phyloP scores from a whole-genome alignment of 2,113 vertebrate species.

The Eleginops maclovinus region DNA sequence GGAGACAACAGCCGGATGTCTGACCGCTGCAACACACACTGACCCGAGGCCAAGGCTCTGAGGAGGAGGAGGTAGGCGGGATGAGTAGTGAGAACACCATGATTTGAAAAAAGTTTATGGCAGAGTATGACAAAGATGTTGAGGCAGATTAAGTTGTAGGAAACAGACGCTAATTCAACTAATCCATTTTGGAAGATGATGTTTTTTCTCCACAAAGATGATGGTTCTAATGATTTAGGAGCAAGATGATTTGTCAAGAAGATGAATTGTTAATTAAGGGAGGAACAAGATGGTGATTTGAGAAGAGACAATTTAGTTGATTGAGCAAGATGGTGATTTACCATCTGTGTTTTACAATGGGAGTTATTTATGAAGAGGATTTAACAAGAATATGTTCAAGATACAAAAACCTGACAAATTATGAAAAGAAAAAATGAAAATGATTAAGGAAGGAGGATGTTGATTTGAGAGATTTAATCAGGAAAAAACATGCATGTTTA shows the following conservation, averaged over 20 bases:
- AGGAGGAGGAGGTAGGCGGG: constrained; percentile 3
- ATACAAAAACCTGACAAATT: not conserved
- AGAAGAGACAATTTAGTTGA: not conserved
- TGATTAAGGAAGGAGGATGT: not conserved
- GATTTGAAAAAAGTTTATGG: not conserved
- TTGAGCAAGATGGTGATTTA: not conserved
- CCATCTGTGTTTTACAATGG: not conserved
- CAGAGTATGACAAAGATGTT: not conserved
- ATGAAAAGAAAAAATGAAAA: not conserved
- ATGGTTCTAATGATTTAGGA: not conserved
- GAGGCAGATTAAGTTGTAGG: not conserved
- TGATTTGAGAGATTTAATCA: not conserved
- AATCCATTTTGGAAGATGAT: not conserved
- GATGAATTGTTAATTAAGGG: not conserved
- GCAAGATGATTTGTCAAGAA: not conserved
- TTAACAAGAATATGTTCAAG: not conserved
- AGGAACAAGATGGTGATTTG: not conserved
- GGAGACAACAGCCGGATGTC: constrained; percentile 86
- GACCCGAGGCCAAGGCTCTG: constrained; percentile 84
- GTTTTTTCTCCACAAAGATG: not conserved
- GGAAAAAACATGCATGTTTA: not conserved
- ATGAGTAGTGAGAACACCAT: not conserved
- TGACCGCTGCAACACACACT: constrained; percentile 76
- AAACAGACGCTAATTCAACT: not conserved
- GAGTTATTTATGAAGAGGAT: not conserved